Conservation (phyloP, 2,888 invertebrate species). For the Encarsia formosa region DNA sequence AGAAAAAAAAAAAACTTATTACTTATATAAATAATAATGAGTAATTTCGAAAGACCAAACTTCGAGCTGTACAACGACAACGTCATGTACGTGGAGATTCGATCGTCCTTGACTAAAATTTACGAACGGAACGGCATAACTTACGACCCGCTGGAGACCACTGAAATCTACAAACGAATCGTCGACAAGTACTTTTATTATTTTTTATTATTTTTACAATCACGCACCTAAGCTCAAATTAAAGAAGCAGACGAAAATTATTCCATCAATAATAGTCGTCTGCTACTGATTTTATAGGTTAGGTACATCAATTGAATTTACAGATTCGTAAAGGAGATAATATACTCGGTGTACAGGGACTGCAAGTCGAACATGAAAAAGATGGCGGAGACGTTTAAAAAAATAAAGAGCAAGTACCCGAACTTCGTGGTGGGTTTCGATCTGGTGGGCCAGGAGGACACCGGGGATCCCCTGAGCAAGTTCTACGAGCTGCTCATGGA, state of each 20-base stretch:
- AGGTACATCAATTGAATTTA: neutral
- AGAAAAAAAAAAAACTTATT: no score
- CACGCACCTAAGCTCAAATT: neutral
- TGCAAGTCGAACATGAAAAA: no score
- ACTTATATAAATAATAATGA: no score
- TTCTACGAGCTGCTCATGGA: conserved; percentile 58
- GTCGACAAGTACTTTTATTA: conserved; percentile 45
- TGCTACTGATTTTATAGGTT: neutral
- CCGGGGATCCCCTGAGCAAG: conserved; percentile 60
- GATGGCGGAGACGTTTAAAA: no score
- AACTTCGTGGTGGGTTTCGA: conserved; percentile 75
- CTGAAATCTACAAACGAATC: conserved; percentile 57
- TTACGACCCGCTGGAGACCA: conserved; percentile 57
- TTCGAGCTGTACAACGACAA: conserved; percentile 63
- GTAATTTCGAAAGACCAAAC: conserved; percentile 63
- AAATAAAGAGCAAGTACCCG: conserved; percentile 57
- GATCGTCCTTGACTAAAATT: conserved; percentile 60
- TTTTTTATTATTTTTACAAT: neutral
- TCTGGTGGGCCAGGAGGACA: conserved; percentile 76
- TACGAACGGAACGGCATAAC: conserved; percentile 65
- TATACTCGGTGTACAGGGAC: no score
- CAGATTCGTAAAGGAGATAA: neutral
- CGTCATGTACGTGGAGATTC: conserved; percentile 66
- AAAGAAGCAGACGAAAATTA: neutral
- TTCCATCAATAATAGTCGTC: neutral